Percentiles rank a stretch among this genome's conserved stretches.
These are phyloP conservation scores for Capricornis sumatraensis DNA, from an alignment of 2,113 vertebrate genomes.

Conservation along the genomic window DNA sequence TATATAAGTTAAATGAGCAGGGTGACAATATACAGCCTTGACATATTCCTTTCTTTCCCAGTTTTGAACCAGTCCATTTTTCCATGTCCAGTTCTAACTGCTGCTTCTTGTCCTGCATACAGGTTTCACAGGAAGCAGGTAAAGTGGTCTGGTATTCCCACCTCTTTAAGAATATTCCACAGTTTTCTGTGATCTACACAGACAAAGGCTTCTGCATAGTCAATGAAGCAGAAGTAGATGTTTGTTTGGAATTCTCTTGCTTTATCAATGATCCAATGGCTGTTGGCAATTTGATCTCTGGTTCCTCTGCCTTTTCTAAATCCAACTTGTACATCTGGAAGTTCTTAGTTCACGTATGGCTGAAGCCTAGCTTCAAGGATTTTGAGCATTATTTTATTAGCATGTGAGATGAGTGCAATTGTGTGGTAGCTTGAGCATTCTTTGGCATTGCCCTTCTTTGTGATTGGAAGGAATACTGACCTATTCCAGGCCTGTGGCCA, in stretches of 20 bases:
- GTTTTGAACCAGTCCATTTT: not conserved
- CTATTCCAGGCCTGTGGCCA: not conserved
- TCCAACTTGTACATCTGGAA: not conserved
- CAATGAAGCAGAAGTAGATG: not conserved
- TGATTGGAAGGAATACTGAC: not conserved
- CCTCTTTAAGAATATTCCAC: not conserved
- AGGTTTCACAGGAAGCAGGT: not conserved
- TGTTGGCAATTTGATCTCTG: not conserved
- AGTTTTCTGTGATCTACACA: not conserved
- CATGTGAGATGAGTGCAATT: not conserved
- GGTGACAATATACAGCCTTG: not conserved
- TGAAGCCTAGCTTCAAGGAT: not conserved
- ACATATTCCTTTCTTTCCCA: not conserved
- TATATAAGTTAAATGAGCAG: not conserved
- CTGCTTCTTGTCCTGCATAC: not conserved
- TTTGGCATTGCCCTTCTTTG: not conserved
- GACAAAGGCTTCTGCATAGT: not conserved
- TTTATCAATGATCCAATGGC: not conserved
- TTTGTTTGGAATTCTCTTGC: not conserved
- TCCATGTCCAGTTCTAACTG: not conserved
- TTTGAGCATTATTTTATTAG: not conserved
- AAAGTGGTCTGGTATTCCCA: not conserved
- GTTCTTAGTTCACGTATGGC: not conserved
- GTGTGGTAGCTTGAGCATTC: not conserved
- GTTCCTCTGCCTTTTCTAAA: not conserved